Evolutionary conservation across 2,797 vertebrate species (phyloP), one percentile per base, ranked within the genome.

Genomic region (Zonotrichia albicollis): DNA sequence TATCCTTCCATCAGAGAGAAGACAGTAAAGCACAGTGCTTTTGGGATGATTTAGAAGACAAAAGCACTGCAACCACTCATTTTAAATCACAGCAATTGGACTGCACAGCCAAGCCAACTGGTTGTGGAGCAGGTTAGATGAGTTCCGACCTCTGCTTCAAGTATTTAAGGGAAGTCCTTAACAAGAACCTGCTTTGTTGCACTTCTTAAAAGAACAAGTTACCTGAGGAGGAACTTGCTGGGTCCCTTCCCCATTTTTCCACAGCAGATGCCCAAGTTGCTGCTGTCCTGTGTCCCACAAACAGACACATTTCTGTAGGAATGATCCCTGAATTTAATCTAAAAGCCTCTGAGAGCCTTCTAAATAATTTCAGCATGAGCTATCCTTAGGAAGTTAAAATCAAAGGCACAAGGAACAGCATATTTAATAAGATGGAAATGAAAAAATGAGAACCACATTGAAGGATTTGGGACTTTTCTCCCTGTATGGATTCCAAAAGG

Each of bases 321-420:
- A 79, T 50, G 80, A 87, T 80, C 88, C 75, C 80, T 80, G 46
- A 93, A 82, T 68, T 76, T 90, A 75, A 80, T 78, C n/a, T 43
- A 65, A 91, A 38, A 94, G 74, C 65, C 65, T 85, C 75, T 92
- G 58, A 92, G 79, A 96, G 71, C 61, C 84, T 85, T 80, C 85
- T 87, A 90, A 90, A 93, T 94, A 89, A 94, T 92, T 96, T 82
- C 94, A 95, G 72, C 91, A 84, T 84, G 87, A 76, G 64, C 71
- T 85, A 36, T 62, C 6, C 15, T 77, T 90, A 91, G 80, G 89
- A 95, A 94, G 80, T 58, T 85, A 71, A 91, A 96, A 93, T 92
- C 93, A 96, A 94, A 97, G 78, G 86, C 90, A 89, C 1, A 11
- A 93, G 80, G 72, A 64, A 19, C 48, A 82, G 66, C 53, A 68